Evolutionary conservation across 2,888 invertebrate genomes (phyloP).

Genomic region (Volucella bombylans): DNA sequence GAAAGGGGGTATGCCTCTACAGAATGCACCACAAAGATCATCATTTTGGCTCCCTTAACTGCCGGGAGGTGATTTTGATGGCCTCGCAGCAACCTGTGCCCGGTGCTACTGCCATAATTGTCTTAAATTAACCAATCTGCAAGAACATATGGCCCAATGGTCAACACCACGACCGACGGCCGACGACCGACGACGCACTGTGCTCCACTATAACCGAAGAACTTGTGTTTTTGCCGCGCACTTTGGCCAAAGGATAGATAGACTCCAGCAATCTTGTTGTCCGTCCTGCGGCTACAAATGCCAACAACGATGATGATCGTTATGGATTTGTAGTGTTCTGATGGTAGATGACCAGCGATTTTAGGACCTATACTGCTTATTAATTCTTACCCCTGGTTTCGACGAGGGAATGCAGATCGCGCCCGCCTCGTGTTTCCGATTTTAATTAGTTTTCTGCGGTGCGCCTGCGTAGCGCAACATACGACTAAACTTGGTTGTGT

Average conservation of each 20-base stretch:
- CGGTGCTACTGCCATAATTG: slow-evolving; percentile 74
- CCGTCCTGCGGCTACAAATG: slow-evolving; percentile 81
- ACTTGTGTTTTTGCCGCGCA: slow-evolving; percentile 28
- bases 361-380: slow-evolving; percentile 70
- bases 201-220: neutral
- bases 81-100: slow-evolving; percentile 68
- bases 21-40: slow-evolving; percentile 12
- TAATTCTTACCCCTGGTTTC: slow-evolving; percentile 64
- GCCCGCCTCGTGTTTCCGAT: slow-evolving; percentile 73
- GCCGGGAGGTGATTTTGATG: slow-evolving; percentile 72
- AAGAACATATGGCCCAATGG: slow-evolving; percentile 63
- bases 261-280: slow-evolving; percentile 80
- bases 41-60: slow-evolving; percentile 57
- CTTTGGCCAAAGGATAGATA: slow-evolving; percentile 43
- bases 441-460: slow-evolving; percentile 71
- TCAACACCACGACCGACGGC: slow-evolving; percentile 19
- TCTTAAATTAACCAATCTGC: slow-evolving; percentile 75
- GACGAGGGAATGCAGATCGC: slow-evolving; percentile 72
- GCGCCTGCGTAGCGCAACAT: slow-evolving; percentile 32
- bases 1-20: neutral
- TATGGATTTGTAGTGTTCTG: slow-evolving; percentile 79
- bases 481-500: slow-evolving; percentile 21
- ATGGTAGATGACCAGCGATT: slow-evolving; percentile 38
- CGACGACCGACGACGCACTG: neutral
- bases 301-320: slow-evolving; percentile 77